phyloP scores from a whole-genome alignment of 2,888 invertebrate genomes.

The Epinotia demarniana region DNA sequence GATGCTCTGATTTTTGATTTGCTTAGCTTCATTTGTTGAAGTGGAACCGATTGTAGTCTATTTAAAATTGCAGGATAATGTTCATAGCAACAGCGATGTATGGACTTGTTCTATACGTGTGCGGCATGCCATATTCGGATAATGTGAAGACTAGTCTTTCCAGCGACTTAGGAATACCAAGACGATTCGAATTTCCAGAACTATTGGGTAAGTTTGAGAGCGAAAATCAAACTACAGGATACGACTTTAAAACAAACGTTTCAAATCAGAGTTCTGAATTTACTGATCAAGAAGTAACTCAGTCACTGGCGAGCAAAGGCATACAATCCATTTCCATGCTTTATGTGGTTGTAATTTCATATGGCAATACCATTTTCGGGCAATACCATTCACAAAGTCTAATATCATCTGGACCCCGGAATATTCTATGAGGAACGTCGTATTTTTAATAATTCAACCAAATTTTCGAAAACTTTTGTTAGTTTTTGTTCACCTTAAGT shows the following conservation, averaged over 20 bases:
- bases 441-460: background rate
- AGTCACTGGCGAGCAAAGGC: background rate
- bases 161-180: background rate
- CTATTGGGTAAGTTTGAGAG: background rate
- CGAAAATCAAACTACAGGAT: background rate
- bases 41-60: background rate
- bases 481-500: background rate
- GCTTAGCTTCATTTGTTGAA: background rate
- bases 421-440: background rate
- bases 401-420: background rate
- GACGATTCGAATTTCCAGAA: background rate
- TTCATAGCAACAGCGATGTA: conserved; percentile 11
- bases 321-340: background rate
- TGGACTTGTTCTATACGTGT: background rate
- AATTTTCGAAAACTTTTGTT: background rate
- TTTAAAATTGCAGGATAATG: conserved; percentile 6
- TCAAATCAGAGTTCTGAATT: background rate
- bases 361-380: background rate
- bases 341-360: conserved; percentile 7
- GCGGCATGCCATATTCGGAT: conserved; percentile 3
- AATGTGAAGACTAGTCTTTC: background rate
- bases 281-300: background rate
- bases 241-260: background rate
- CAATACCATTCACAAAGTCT: background rate
- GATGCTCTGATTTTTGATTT: too few species aligned